phyloP scores from a whole-genome alignment of 2,113 vertebrate genomes.

The Oxyruncus cristatus region DNA sequence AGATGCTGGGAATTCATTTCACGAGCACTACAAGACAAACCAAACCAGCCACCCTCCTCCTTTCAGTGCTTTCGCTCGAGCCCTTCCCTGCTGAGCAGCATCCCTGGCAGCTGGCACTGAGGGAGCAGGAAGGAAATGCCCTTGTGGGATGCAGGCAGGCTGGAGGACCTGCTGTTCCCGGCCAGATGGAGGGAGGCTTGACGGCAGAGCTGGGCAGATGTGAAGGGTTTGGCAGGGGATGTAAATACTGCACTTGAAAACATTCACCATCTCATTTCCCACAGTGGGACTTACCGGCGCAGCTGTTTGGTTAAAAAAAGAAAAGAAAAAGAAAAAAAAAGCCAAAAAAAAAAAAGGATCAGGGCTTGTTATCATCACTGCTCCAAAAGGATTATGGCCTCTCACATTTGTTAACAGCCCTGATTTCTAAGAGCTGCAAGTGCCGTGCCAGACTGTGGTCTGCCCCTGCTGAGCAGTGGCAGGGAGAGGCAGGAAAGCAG shows the following conservation, averaged over 20 bases:
- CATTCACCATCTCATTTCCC: constrained; percentile 46
- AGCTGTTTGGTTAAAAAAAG: neutral
- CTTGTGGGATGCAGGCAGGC: constrained; percentile 16
- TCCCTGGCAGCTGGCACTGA: constrained; percentile 17
- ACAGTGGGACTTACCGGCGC: constrained; percentile 17
- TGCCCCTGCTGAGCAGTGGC: constrained; percentile 39
- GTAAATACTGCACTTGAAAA: constrained; percentile 41
- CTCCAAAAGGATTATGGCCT: constrained; percentile 38
- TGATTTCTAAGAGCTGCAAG: constrained; percentile 52
- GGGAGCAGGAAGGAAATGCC: constrained; percentile 54
- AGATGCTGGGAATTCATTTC: neutral
- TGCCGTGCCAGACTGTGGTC: constrained; percentile 24
- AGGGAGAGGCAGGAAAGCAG: constrained; percentile 5
- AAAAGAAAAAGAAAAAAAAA: neutral
- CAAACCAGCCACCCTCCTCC: neutral
- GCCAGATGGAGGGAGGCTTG: constrained; percentile 55
- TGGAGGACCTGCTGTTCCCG: constrained; percentile 39
- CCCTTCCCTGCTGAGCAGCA: neutral
- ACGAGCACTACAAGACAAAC: neutral
- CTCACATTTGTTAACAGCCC: constrained; percentile 43
- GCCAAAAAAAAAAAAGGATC: neutral
- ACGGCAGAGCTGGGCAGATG: constrained; percentile 46
- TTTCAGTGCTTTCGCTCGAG: neutral
- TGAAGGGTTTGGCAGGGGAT: constrained; percentile 29
- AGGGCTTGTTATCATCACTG: constrained; percentile 16